phyloP scores from a whole-genome alignment of 2,797 vertebrate species.

The Erpetoichthys calabaricus region DNA sequence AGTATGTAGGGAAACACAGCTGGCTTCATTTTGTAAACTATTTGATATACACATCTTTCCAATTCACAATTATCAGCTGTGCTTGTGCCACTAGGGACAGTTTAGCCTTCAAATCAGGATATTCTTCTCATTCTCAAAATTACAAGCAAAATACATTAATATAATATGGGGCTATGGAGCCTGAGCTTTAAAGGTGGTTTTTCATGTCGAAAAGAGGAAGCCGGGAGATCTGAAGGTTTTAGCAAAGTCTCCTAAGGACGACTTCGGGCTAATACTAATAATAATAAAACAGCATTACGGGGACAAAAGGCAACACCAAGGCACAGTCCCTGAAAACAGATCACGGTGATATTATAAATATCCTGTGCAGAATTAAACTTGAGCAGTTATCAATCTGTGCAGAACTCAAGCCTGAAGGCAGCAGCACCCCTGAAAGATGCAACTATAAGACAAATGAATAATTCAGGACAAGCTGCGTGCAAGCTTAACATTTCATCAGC shows the following conservation, averaged over 20 bases:
- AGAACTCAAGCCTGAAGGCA: no score
- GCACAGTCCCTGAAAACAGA: no score
- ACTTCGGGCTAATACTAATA: background rate
- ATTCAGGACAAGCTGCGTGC: background rate
- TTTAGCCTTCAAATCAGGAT: constrained; percentile 73
- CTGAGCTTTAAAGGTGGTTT: constrained; percentile 34
- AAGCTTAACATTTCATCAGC: background rate
- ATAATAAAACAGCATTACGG: no score
- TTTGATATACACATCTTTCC: constrained; percentile 98
- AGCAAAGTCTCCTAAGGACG: constrained; percentile 28
- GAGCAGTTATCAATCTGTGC: no score
- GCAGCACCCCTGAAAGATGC: no score
- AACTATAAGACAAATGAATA: background rate
- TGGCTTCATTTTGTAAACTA: constrained; percentile 99
- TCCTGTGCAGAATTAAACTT: background rate
- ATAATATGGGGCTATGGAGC: constrained; percentile 44
- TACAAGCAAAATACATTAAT: constrained; percentile 67
- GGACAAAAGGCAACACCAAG: no score
- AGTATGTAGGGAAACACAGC: constrained; percentile 98
- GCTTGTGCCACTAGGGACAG: constrained; percentile 79
- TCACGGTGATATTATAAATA: no score
- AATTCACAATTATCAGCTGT: constrained; percentile 84
- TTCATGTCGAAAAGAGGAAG: constrained; percentile 38
- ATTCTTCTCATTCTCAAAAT: constrained; percentile 60
- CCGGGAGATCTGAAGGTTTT: constrained; percentile 3